Evolutionary conservation across 1,140 invertebrate species (phyloP), one percentile per base, ranked within the genome.

Genomic region (Pachypeltis micranthus): DNA sequence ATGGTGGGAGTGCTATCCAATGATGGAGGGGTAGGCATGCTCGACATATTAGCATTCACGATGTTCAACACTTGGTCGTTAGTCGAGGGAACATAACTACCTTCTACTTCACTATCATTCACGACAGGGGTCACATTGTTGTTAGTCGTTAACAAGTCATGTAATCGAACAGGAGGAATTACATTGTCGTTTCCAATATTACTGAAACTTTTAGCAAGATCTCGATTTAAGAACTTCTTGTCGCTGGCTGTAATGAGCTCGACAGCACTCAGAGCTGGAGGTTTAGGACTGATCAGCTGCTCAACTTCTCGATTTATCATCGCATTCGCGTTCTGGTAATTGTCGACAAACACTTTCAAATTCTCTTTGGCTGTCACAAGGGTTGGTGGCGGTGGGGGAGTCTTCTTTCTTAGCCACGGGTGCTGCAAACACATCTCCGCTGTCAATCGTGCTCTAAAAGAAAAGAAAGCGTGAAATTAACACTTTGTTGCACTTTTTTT

Each of bases 301-400:
- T 47, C 14, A 23, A 16, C 12, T 23, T 61, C 24, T 26, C 28
- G 23, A 24, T 24, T 29, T n/a, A 16, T 19, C 4, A 44, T 61
- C 7, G 19, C 23, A 39, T n/a, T 44, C 21, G 28, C 14, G 24
- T 39, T 21, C n/a, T 61, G 2, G 23, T 24, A 61, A 24, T 61
- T 78, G 68, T 90, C 88, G n/a, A 93, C 89, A 74, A 91, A 91
- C 66, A 85, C 76, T 64, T 83, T 79, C 16, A 93, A 77, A 73
- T 92, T 91, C 70, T 90, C 88, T 76, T 93, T 91, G n/a, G 89
- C 60, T 3, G 55, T 62, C 10, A 65, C 65, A 14, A 62, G 23
- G 34, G 47, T 56, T 23, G 72, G 66, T 19, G 64, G 66, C 55
- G 64, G 65, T 73, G 69, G 61, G 26, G 73, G 69, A 3, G 73